Evolutionary conservation across 1,140 invertebrate genomes (phyloP).

Genomic region (Zaprionus gabonicus): DNA sequence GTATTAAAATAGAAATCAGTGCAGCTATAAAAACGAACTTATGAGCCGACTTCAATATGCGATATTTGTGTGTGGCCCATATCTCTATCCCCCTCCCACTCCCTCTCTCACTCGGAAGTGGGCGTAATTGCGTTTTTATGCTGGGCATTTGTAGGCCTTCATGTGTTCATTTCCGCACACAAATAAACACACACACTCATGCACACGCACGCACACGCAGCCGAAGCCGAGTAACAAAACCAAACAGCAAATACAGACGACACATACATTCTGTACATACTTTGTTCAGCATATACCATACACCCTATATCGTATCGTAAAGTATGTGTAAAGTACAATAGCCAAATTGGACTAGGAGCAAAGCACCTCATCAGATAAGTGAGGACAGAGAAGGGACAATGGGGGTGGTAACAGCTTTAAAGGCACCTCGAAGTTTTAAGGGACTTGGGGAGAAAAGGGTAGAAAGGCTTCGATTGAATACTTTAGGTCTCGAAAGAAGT

Average conservation of each 20-base stretch:
- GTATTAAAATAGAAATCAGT: slow-evolving; percentile 48
- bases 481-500: slow-evolving; percentile 33
- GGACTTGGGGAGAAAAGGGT: no score
- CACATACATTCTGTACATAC: not conserved
- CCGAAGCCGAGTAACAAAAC: slow-evolving; percentile 46
- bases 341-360: slow-evolving; percentile 15
- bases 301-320: slow-evolving; percentile 11
- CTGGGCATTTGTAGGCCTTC: slow-evolving; percentile 69
- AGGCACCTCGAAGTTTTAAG: not conserved
- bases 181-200: slow-evolving; percentile 57
- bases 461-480: not conserved
- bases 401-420: not conserved
- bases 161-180: slow-evolving; percentile 79
- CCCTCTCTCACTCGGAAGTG: slow-evolving; percentile 49
- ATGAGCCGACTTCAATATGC: slow-evolving; percentile 40
- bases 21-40: slow-evolving; percentile 46
- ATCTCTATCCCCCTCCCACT: not conserved
- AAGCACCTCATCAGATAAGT: slow-evolving; percentile 26
- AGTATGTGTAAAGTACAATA: slow-evolving; percentile 9
- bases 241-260: slow-evolving; percentile 13
- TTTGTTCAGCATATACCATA: no score
- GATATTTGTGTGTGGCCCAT: slow-evolving; percentile 24
- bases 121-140: slow-evolving; percentile 80
- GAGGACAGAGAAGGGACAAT: not conserved
- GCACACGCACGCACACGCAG: not conserved